A percentile compares a stretch with the other conserved stretches of the same genome.
Evolutionary conservation across 2,113 vertebrate genomes (phyloP).

Genomic region (Delphinus delphis): DNA sequence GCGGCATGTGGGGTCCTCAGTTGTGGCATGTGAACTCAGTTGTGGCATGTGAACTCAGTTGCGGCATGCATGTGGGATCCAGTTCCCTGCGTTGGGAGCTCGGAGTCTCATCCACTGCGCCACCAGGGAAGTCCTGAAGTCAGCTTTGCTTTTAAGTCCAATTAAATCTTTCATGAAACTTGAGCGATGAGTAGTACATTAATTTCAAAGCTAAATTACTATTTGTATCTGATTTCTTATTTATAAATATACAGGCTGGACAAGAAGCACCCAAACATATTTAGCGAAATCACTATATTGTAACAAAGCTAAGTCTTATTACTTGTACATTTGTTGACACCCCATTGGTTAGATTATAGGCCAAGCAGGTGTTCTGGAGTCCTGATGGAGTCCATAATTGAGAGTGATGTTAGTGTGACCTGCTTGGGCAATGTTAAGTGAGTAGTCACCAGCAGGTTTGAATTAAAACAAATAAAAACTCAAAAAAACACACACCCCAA

Average conservation of each 20-base stretch:
- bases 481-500: neutral
- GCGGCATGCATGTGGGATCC: too few species aligned
- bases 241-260: neutral
- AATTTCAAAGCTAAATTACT: neutral
- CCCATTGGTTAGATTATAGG: neutral
- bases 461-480: neutral
- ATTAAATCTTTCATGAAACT: neutral
- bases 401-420: neutral
- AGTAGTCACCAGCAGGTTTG: neutral
- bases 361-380: neutral
- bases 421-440: neutral
- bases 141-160: neutral
- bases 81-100: too few species aligned
- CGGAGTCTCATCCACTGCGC: too few species aligned
- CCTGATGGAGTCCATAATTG: neutral
- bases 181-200: neutral
- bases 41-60: too few species aligned
- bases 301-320: neutral
- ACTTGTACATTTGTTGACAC: neutral
- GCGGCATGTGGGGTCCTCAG: too few species aligned
- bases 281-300: neutral
- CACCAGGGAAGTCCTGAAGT: neutral
- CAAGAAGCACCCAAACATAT: neutral
- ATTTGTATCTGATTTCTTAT: neutral
- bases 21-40: too few species aligned